phyloP scores from a whole-genome alignment of 2,888 invertebrate genomes.

The Exephanes ischioxanthus region DNA sequence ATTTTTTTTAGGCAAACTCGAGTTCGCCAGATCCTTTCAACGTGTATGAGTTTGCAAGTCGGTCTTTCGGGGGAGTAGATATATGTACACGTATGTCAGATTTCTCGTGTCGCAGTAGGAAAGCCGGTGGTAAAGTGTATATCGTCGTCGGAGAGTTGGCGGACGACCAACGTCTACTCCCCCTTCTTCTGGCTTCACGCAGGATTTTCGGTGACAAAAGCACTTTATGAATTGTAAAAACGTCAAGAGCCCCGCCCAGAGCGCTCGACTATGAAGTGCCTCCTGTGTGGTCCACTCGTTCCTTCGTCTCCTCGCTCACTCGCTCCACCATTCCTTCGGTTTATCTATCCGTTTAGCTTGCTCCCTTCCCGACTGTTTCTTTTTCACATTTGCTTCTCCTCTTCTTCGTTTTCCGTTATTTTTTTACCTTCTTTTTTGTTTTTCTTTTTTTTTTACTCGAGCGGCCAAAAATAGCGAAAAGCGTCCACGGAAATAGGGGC shows the following conservation, averaged over 20 bases:
- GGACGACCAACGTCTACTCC: constrained; percentile 49
- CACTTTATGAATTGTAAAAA: constrained; percentile 80
- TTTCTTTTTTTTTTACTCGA: constrained; percentile 56
- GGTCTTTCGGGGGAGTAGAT: constrained; percentile 5
- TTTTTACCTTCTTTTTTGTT: constrained; percentile 45
- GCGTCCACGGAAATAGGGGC: constrained; percentile 67
- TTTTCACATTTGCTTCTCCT: constrained; percentile 69
- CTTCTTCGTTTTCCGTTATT: constrained; percentile 15
- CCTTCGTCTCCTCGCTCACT: constrained; percentile 47
- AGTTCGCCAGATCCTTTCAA: constrained; percentile 31
- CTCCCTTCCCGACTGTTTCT: constrained; percentile 64
- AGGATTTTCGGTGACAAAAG: constrained; percentile 77
- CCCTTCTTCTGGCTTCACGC: constrained; percentile 66
- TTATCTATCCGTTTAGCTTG: constrained; percentile 62
- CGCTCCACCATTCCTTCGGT: constrained; percentile 45
- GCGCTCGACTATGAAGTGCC: constrained; percentile 66
- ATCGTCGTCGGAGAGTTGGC: constrained; percentile 71
- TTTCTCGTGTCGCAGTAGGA: constrained; percentile 29
- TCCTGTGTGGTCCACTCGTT: constrained; percentile 73
- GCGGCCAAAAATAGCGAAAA: constrained; percentile 72
- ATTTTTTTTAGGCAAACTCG: constrained; percentile 30
- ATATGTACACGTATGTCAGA: constrained; percentile 24
- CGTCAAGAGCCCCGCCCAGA: constrained; percentile 65
- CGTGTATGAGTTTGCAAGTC: constrained; percentile 17
- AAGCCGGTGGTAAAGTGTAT: constrained; percentile 55